Evolutionary conservation across 2,797 vertebrate genomes (phyloP), one percentile per base, ranked within the genome.

Genomic region (Bovichtus diacanthus): DNA sequence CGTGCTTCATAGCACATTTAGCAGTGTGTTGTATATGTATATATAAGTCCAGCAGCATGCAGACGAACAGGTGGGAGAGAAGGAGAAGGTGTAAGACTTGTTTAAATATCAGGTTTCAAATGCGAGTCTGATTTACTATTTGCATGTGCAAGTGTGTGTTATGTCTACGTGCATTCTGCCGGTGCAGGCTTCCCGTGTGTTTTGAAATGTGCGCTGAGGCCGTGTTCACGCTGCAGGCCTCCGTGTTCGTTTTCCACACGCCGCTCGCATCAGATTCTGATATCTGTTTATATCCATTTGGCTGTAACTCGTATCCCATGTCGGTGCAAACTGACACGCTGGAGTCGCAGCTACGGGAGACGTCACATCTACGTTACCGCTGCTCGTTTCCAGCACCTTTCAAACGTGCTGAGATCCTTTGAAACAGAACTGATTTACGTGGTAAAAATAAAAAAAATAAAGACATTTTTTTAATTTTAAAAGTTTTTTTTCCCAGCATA

Each of bases 1-100:
- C 78, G 64, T 51, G 64, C 71, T 75, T 82, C 75, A 60, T 50
- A 47, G 58, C 36, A 54, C 85, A 81, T 61, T 78, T 71, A 81
- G 71, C 51, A 21, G n/a, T 13, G 39, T 74, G 69, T 71, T 77
- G 49, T n/a, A n/a, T n/a, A n/a, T n/a, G n/a, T n/a, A n/a, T n/a
- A 71, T 58, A 38, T 36, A 68, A 56, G 68, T 76, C 70, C 43
- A 68, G 27, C 44, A 83, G 23, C n/a, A n/a, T n/a, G n/a, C n/a
- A n/a, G n/a, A n/a, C n/a, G n/a, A n/a, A 77, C 78, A 85, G 72
- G 64, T 74, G 75, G 63, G 39, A 23, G 9, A 53, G 36, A 59
- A 16, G 19, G 5, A 12, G n/a, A 61, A 53, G 51, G 47, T 61
- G 73, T 5, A 25, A 43, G 39, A 61, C 15, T 68, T 67, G 38